Conservation (phyloP, 2,888 invertebrate genomes). For the Drosophila kokeensis region DNA sequence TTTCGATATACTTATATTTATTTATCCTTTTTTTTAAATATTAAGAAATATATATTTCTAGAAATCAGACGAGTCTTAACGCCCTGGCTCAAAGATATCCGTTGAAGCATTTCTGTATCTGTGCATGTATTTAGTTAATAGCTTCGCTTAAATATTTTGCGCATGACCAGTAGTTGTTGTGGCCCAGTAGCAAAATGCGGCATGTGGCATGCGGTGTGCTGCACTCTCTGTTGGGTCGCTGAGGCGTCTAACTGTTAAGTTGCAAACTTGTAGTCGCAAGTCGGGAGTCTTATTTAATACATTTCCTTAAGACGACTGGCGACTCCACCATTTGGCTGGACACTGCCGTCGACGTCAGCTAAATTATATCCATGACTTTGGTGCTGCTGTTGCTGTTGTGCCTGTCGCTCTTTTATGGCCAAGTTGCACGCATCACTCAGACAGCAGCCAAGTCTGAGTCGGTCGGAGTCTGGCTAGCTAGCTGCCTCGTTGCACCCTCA, state of each 20-base stretch:
- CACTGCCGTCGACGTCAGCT: slow-evolving; percentile 67
- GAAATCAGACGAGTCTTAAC: neutral
- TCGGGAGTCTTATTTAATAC: slow-evolving; percentile 67
- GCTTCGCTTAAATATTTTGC: slow-evolving; percentile 33
- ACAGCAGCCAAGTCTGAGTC: slow-evolving; percentile 36
- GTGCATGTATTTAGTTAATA: slow-evolving; percentile 31
- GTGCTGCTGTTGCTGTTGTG: slow-evolving; percentile 25
- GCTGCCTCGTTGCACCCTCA: slow-evolving; percentile 33
- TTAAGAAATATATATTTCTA: neutral
- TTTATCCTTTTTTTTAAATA: neutral
- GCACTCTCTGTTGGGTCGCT: slow-evolving; percentile 16
- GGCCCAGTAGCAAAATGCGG: slow-evolving; percentile 32
- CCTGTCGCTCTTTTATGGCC: slow-evolving; percentile 74
- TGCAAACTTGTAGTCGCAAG: slow-evolving; percentile 44
- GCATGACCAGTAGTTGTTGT: slow-evolving; percentile 7
- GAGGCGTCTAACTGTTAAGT: slow-evolving; percentile 68
- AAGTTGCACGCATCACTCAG: slow-evolving; percentile 78
- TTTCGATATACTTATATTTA: neutral
- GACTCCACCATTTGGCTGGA: slow-evolving; percentile 60
- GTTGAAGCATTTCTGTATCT: neutral
- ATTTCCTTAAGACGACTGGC: slow-evolving; percentile 73
- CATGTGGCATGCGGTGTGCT: neutral
- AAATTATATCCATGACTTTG: slow-evolving; percentile 60
- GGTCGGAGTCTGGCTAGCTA: neutral
- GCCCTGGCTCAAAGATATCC: neutral